Base-by-base conservation (phyloP, 1,140 invertebrate genomes). In the Nebria ingens region DNA sequence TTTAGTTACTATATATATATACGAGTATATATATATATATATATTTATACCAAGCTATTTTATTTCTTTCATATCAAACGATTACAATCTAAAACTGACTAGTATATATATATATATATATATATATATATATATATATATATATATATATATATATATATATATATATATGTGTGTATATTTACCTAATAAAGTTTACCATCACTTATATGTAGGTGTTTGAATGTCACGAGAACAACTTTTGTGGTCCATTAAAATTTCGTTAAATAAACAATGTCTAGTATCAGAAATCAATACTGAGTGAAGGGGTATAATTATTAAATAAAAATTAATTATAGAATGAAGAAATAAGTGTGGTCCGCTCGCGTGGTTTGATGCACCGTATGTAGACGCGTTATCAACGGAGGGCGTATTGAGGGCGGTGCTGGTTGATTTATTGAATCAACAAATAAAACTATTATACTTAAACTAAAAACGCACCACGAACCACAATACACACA, bases 341-440 rank as follows among this genome's bases (percentile, higher is more conserved):
- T 6, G 4, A 29, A 29, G 13, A 6, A 29, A 6, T 13, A 13
- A 6, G 40, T 11, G 17, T 45, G 6, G 9, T 12, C 15, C 40
- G 25, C 15, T 45, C 40, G 3, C 15, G 17, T 9, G 17, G 9
- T 9, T 12, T 11, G 9, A 17, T 11, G 6, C 3, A 45, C 40
- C 3, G 6, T 9, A 9, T 9, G 3, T 17, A 17, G 6, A 12
- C 40, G 17, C 15, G 15, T 45, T 45, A 45, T 45, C 17, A 9
- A 45, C 3, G 9, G 40, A 45, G 40, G 40, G 40, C 40, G 40
- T 45, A 11, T 12, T 17, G 6, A 45, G 15, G 40, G 40, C 40
- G 40, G 40, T 45, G 17, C 40, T 45, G 9, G 17, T 17, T 45
- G 40, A 45, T 45, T 45, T 45, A 45, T 45, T 45, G 17, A 45